Percentiles rank a stretch among this genome's conserved stretches.
Evolutionary conservation across 2,888 invertebrate genomes (phyloP).

Genomic region (Pardosa pseudoannulata): DNA sequence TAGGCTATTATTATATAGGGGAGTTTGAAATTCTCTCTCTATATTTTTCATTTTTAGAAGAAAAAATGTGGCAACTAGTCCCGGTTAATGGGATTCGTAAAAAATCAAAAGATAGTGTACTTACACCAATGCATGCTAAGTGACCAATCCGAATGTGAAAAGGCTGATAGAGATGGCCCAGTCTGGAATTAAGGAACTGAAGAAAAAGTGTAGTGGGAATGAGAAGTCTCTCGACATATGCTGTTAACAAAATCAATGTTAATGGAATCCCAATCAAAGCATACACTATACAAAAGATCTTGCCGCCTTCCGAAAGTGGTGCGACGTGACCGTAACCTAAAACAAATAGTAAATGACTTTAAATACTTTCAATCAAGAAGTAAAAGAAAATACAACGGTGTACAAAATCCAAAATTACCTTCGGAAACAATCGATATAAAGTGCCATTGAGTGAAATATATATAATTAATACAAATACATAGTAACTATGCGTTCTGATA

Average conservation of each 20-base stretch:
- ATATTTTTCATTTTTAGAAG: no score
- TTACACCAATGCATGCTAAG: slow-evolving; percentile 81
- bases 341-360: neutral
- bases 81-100: no score
- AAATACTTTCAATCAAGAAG: no score
- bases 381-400: no score
- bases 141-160: slow-evolving; percentile 87
- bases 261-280: slow-evolving; percentile 90
- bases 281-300: slow-evolving; percentile 91
- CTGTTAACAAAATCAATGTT: slow-evolving; percentile 88
- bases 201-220: slow-evolving; percentile 85
- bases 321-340: slow-evolving; percentile 91
- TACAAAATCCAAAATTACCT: no score
- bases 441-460: no score
- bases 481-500: no score
- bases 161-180: slow-evolving; percentile 83
- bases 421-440: no score
- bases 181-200: slow-evolving; percentile 83
- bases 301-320: slow-evolving; percentile 89
- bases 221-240: slow-evolving; percentile 88
- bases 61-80: no score
- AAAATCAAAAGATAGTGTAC: slow-evolving; percentile 18
- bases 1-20: no score
- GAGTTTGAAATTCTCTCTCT: no score
- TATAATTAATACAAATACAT: no score